These are phyloP conservation scores for Cladopsammia gracilis DNA, from an alignment of 64 coral and sea anemone species.

Conservation along the genomic window DNA sequence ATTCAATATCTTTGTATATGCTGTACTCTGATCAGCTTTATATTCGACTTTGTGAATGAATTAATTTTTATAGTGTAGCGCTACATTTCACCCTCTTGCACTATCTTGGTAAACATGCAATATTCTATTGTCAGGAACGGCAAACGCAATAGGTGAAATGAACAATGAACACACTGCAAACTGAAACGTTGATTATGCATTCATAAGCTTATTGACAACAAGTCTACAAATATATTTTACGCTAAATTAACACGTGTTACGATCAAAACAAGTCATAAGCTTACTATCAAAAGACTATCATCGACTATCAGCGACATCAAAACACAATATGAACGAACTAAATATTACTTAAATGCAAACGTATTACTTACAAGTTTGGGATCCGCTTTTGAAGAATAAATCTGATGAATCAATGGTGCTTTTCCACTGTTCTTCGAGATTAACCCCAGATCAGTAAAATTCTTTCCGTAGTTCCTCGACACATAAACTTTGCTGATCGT, in stretches of 20 bases:
- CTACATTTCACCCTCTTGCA: too few species aligned
- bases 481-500: constrained; percentile 22
- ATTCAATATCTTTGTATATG: background rate
- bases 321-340: background rate
- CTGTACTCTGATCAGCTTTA: background rate
- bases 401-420: constrained; percentile 38
- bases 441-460: constrained; percentile 14
- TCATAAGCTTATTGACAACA: too few species aligned
- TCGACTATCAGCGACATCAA: background rate
- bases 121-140: background rate
- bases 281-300: background rate
- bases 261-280: background rate
- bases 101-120: background rate
- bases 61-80: background rate
- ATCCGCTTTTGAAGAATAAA: constrained; percentile 53
- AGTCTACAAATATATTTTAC: too few species aligned
- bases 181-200: too few species aligned
- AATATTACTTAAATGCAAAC: too few species aligned
- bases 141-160: background rate
- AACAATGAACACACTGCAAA: too few species aligned
- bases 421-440: background rate
- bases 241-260: background rate
- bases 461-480: constrained; percentile 55
- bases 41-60: constrained; percentile 3
- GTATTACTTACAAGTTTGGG: constrained; percentile 54